phyloP scores from a whole-genome alignment of 2,888 invertebrate species.

The Phorcus lineatus region DNA sequence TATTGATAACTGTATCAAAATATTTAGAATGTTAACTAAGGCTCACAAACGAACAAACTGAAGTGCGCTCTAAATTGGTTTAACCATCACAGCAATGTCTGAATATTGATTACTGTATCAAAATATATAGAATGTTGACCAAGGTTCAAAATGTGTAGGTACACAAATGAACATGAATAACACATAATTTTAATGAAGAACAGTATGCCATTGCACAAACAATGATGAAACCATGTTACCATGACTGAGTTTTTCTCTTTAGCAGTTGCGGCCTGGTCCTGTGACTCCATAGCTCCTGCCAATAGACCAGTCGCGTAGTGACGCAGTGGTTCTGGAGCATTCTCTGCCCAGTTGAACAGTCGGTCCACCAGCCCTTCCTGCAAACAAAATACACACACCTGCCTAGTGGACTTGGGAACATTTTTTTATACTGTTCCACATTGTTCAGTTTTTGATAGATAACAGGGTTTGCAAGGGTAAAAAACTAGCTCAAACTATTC shows the following conservation, averaged over 20 bases:
- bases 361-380: conserved; percentile 89
- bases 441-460: too few species aligned
- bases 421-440: too few species aligned
- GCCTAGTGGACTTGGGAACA: too few species aligned
- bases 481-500: too few species aligned
- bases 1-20: not conserved
- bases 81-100: too few species aligned
- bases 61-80: too few species aligned
- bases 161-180: too few species aligned
- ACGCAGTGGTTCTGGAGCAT: conserved; percentile 90
- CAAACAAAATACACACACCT: not conserved
- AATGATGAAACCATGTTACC: conserved; percentile 72
- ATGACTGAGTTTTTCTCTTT: conserved; percentile 90
- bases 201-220: too few species aligned
- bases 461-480: too few species aligned
- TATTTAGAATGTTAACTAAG: not conserved
- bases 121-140: not conserved
- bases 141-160: not conserved
- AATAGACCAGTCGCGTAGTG: conserved; percentile 95
- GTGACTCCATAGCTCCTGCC: conserved; percentile 97
- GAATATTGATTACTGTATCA: not conserved
- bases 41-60: not conserved
- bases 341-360: conserved; percentile 92
- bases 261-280: conserved; percentile 93
- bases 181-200: too few species aligned